Conservation (phyloP, 2,113 vertebrate genomes). For the Pogonocichla stellata region DNA sequence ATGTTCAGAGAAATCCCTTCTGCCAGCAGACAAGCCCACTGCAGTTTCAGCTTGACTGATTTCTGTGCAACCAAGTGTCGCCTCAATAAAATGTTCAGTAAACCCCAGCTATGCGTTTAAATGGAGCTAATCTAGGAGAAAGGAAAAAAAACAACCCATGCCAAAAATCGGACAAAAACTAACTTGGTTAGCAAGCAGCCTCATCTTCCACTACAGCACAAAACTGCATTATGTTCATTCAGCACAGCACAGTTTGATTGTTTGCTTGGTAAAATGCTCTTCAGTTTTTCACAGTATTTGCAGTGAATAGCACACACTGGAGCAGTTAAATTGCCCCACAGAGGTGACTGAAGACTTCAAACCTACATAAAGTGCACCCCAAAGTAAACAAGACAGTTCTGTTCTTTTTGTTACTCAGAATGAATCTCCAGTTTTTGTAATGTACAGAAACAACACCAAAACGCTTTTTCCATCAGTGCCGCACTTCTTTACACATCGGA, state of each 20-base stretch:
- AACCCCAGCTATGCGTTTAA: not conserved
- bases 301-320: not conserved
- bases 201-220: not conserved
- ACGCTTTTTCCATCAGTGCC: fast-evolving
- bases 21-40: constrained; percentile 41
- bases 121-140: not conserved
- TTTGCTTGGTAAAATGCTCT: not conserved
- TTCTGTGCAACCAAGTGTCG: constrained; percentile 9
- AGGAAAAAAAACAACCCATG: not conserved
- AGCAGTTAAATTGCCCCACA: not conserved
- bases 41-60: constrained; percentile 32
- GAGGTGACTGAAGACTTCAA: not conserved
- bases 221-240: not conserved
- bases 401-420: not conserved
- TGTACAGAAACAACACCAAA: not conserved
- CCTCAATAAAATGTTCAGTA: constrained; percentile 3
- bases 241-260: not conserved
- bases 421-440: not conserved
- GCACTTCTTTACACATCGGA: fast-evolving
- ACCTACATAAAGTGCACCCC: not conserved
- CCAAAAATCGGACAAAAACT: not conserved
- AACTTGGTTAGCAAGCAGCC: not conserved
- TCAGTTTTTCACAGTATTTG: not conserved
- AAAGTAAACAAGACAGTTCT: not conserved
- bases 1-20: constrained; percentile 34